Evolutionary conservation across 2,113 vertebrate species (phyloP), one percentile per base, ranked within the genome.

Genomic region (Poeciliopsis prolifica): DNA sequence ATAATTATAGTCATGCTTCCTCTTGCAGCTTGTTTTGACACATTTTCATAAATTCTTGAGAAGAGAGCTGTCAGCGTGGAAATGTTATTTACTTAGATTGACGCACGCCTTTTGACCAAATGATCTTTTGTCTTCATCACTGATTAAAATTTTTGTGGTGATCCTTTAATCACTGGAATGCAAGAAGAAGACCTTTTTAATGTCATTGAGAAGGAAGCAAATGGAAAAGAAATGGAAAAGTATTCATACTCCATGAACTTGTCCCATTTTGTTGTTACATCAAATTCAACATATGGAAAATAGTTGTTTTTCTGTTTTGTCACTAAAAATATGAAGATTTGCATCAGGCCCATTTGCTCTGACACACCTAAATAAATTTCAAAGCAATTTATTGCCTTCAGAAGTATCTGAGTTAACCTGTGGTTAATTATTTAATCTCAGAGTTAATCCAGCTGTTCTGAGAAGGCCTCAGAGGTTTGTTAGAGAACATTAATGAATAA

Each of bases 1-100:
- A 70, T 92, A 93, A 93, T 93, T 92, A 91, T 83, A 91, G 89
- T 64, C 77, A 77, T 69, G 85, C 83, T 88, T 88, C 87, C 84
- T 86, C 76, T 24, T 87, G 76, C 63, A 70, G 78, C 86, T 86
- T 92, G 92, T 91, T 91, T 91, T 85, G 82, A 90, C 89, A 89
- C 89, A 91, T 85, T 84, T 85, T 58, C 19, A 51, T 81, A 79
- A 88, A 82, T 82, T 76, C 71, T 80, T 70, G 81, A 74, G 81
- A 86, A 90, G 80, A 87, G 63, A 85, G 74, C 67, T 63, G 80
- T 83, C 30, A 74, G 83, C 77, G 86, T 75, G 76, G 88, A 70
- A 77, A 83, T 82, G 82, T 84, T 86, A 75, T 69, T 77, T 77
- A 86, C 82, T 78, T 70, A 60, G 77, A 88, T 87, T 75, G 58